Evolutionary conservation across 2,888 invertebrate genomes (phyloP), one percentile per base, ranked within the genome.

Genomic region (Arrhopalites spinosus): DNA sequence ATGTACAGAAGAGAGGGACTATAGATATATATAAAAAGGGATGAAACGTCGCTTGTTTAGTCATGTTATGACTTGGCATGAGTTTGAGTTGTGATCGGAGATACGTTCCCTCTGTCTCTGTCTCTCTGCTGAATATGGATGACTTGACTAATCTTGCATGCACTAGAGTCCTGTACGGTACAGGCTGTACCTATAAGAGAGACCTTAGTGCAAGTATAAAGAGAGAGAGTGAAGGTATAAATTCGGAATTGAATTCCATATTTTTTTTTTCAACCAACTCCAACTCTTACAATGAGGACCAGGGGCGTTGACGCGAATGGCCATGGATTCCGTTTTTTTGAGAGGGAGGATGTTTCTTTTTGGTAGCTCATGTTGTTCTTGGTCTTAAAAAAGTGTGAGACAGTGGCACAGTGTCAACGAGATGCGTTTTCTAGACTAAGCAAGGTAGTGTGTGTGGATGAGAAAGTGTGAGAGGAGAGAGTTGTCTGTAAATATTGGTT

Each of bases 211-310:
- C n/a, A 3, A 3, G 29, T 17, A 29, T n/a, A 7, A 8, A 27
- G 25, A 53, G 69, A 53, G 47, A n/a, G 53, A 69, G 69, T 69
- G 69, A 69, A 20, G 53, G n/a, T n/a, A n/a, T n/a, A n/a, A n/a
- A n/a, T n/a, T n/a, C 53, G 53, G 69, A 69, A 69, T 69, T 69
- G 69, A 53, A 69, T 69, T 69, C 29, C 50, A 69, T 53, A 36
- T 36, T 7, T 50, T 50, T n/a, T 50, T 69, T 69, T 11, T 36
- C 36, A 7, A 36, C 11, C 36, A 7, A 7, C 36, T 29, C 69
- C 50, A 53, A 50, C 29, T 27, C 69, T 27, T 25, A 68, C 27
- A 30, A 53, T 50, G 47, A 69, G 69, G 29, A 69, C 53, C 69
- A 69, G 69, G 30, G 20, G 53, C 53, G 69, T 69, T 69, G 69